phyloP scores from a whole-genome alignment of 2,888 invertebrate genomes.

The Carabus problematicus region DNA sequence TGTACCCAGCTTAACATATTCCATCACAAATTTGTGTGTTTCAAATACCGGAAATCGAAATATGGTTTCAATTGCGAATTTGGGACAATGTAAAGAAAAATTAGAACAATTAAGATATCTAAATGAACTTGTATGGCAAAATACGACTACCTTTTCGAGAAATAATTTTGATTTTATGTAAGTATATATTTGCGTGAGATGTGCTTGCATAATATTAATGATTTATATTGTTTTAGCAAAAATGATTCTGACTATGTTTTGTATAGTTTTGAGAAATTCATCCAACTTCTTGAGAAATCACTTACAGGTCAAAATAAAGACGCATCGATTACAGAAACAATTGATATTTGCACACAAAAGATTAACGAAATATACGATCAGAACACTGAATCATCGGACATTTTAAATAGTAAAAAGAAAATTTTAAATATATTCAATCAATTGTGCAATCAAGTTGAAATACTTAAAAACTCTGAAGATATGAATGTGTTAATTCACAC shows the following conservation, averaged over 20 bases:
- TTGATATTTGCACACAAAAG: slow-evolving; percentile 41
- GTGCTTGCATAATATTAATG: too few species aligned
- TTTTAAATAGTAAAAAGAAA: slow-evolving; percentile 43
- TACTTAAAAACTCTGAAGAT: slow-evolving; percentile 31
- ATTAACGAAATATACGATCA: slow-evolving; percentile 43
- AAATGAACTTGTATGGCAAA: slow-evolving; percentile 68
- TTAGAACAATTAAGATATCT: slow-evolving; percentile 62
- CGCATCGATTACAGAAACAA: slow-evolving; percentile 18
- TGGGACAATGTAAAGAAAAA: slow-evolving; percentile 63
- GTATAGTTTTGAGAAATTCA: slow-evolving; percentile 45
- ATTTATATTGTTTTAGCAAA: slow-evolving; percentile 44
- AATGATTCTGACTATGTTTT: slow-evolving; percentile 48
- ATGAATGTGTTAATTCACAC: slow-evolving; percentile 46
- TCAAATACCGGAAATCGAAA: slow-evolving; percentile 51
- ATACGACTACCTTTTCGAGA: slow-evolving; percentile 63
- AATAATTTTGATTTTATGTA: slow-evolving; percentile 60
- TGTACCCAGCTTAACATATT: slow-evolving; percentile 27
- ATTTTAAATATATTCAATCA: slow-evolving; percentile 45
- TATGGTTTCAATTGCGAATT: slow-evolving; percentile 56
- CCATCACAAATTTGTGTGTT: slow-evolving; percentile 30
- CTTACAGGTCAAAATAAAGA: slow-evolving; percentile 21
- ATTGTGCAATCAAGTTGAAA: slow-evolving; percentile 36
- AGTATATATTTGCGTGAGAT: slow-evolving; percentile 49
- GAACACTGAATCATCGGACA: slow-evolving; percentile 37
- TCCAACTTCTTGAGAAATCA: slow-evolving; percentile 44